These are phyloP conservation scores for Malacoctenus gilli DNA, from an alignment of 2,797 vertebrate genomes.

Conservation along the genomic window DNA sequence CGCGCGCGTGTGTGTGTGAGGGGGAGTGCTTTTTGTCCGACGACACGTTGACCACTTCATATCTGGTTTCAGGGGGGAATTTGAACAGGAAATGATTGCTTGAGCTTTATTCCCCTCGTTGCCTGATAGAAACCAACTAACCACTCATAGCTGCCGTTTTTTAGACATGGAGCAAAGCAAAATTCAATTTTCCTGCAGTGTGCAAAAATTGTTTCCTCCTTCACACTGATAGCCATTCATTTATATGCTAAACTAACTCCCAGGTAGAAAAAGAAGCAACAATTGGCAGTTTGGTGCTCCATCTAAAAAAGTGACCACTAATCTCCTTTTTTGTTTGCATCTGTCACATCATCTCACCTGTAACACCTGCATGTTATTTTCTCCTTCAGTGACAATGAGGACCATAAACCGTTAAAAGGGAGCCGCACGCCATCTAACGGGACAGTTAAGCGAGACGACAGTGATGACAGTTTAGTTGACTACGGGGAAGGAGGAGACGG, in stretches of 20 bases:
- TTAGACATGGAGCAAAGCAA: slow-evolving; percentile 71
- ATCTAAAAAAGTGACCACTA: slow-evolving; percentile 73
- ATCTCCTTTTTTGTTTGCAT: slow-evolving; percentile 73
- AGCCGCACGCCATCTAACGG: slow-evolving; percentile 95
- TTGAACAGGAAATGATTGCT: slow-evolving; percentile 60
- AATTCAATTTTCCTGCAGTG: slow-evolving; percentile 13
- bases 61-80: slow-evolving; percentile 78
- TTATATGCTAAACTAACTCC: slow-evolving; percentile 4
- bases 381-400: slow-evolving; percentile 93
- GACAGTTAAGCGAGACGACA: slow-evolving; percentile 96
- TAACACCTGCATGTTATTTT: slow-evolving; percentile 86
- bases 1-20: no score
- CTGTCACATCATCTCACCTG: slow-evolving; percentile 76
- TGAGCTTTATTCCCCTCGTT: slow-evolving; percentile 75
- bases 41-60: slow-evolving; percentile 65
- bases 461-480: slow-evolving; percentile 99
- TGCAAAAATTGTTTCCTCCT: slow-evolving; percentile 9
- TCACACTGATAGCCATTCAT: no score
- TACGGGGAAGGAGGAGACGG: slow-evolving; percentile 98
- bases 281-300: slow-evolving; percentile 59
- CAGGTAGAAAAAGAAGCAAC: slow-evolving; percentile 11
- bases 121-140: slow-evolving; percentile 79
- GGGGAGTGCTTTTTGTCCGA: slow-evolving; percentile 49
- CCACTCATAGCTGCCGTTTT: slow-evolving; percentile 70
- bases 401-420: slow-evolving; percentile 97